Evolutionary conservation across 2,888 invertebrate species (phyloP), one percentile per base, ranked within the genome.

Genomic region (Patella depressa): DNA sequence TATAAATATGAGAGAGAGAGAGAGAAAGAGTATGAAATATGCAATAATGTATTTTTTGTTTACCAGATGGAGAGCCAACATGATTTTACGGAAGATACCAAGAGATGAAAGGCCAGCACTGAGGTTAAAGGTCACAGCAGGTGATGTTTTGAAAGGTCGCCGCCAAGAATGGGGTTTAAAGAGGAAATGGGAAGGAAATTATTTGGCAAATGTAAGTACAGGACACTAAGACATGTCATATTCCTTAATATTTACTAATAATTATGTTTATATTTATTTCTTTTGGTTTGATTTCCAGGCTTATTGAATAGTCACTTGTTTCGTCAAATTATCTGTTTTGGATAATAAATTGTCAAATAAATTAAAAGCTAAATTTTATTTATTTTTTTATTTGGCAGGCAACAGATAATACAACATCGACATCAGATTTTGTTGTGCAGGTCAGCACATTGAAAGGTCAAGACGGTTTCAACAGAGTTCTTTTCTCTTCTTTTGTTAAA

Each of bases 21-120:
- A 34, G 34, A 34, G 0, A 24, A 1, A 24, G 24, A 45, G 45
- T 45, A 45, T 45, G 45, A 45, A 45, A 9, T 45, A 45, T 45
- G 7, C 45, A 45, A 9, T 45, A 45, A 45, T 45, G 9, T 45
- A 45, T 45, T 9, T 45, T 45, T 45, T 45, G 9, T 45, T 45
- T 45, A 45, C 45, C 9, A 90, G 90, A 78, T 98, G 98, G 98
- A 93, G 97, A 78, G 98, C 97, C 0, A 95, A 93, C 92, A 96
- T 96, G 94, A 94, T 96, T 76, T 93, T 98, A n/a, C 93, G 94
- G 85, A 95, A 95, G 79, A 94, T 97, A 82, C 97, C 96, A 2
- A 93, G 94, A 78, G 93, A 94, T 55, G 96, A 98, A 89, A 96
- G 98, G 96, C 96, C 96, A 12, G 96, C 97, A 91, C 93, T 98